Evolutionary conservation across 1,140 invertebrate species (phyloP).

Genomic region (Hyposmocoma kahamanoa): DNA sequence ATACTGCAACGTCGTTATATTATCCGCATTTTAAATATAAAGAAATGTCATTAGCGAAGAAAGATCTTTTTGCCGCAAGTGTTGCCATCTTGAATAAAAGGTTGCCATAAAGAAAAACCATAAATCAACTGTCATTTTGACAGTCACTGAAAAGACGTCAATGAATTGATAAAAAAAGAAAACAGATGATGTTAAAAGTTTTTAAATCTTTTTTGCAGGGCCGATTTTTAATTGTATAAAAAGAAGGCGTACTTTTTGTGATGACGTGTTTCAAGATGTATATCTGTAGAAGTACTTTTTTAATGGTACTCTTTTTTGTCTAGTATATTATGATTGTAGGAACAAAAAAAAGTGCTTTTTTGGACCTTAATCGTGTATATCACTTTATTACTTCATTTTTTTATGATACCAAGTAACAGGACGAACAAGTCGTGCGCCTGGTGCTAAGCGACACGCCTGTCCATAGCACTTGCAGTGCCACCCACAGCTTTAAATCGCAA

Average conservation of each 20-base stretch:
- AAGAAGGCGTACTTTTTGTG: slow-evolving; percentile 8
- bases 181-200: slow-evolving; percentile 52
- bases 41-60: slow-evolving; percentile 58
- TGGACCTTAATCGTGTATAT: no score
- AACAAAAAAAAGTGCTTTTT: no score
- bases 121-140: slow-evolving; percentile 66
- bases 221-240: slow-evolving; percentile 54
- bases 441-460: no score
- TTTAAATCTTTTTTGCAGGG: slow-evolving; percentile 34
- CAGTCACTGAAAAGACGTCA: slow-evolving; percentile 61
- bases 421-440: no score
- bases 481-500: no score
- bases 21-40: slow-evolving; percentile 37
- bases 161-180: slow-evolving; percentile 65
- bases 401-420: no score
- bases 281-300: neutral
- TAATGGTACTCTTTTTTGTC: neutral
- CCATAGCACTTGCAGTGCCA: no score
- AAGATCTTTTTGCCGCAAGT: slow-evolving; percentile 50
- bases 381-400: neutral
- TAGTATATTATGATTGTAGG: neutral
- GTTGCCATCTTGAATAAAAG: slow-evolving; percentile 59
- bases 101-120: slow-evolving; percentile 59
- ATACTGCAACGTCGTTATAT: no score
- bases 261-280: neutral